A percentile compares a stretch with the other conserved stretches of the same genome.
Conservation (phyloP, 2,888 invertebrate genomes). For the Malthinus seriepunctatus region DNA sequence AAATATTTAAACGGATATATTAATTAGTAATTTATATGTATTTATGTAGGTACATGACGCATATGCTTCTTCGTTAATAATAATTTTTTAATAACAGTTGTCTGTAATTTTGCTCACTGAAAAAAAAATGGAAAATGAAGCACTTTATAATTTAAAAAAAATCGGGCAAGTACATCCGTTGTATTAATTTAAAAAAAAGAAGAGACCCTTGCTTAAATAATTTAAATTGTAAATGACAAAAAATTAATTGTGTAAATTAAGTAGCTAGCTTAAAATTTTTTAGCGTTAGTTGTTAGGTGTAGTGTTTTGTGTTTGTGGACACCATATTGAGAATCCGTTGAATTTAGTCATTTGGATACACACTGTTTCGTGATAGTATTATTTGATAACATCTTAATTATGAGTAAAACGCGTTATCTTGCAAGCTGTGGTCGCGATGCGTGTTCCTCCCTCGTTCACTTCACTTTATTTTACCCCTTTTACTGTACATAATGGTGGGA, state of each 20-base stretch:
- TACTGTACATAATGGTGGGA: conserved; percentile 19
- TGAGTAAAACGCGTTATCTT: conserved; percentile 57
- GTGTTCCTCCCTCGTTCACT: conserved; percentile 49
- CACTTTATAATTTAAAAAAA: too few relatives aligned
- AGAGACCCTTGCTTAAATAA: too few relatives aligned
- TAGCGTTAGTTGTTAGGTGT: conserved; percentile 23
- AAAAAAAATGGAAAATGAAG: too few relatives aligned
- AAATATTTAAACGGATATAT: too few relatives aligned
- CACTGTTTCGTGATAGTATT: conserved; percentile 49
- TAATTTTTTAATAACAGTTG: too few relatives aligned
- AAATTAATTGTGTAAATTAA: background rate
- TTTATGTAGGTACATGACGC: too few relatives aligned
- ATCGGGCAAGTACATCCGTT: too few relatives aligned
- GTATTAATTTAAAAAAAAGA: too few relatives aligned
- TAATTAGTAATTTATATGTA: too few relatives aligned
- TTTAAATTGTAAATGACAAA: too few relatives aligned
- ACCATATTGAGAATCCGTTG: conserved; percentile 54
- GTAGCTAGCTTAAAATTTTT: conserved; percentile 19
- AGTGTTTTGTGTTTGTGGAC: conserved; percentile 27
- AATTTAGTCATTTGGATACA: conserved; percentile 48
- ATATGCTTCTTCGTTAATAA: too few relatives aligned
- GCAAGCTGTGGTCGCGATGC: conserved; percentile 52
- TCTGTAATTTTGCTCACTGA: too few relatives aligned
- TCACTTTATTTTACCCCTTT: conserved; percentile 40
- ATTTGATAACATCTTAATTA: conserved; percentile 55